Percentiles rank a stretch among this genome's conserved stretches.
These are phyloP conservation scores for Takifugu flavidus DNA, from an alignment of 2,113 vertebrate species.

Conservation along the genomic window DNA sequence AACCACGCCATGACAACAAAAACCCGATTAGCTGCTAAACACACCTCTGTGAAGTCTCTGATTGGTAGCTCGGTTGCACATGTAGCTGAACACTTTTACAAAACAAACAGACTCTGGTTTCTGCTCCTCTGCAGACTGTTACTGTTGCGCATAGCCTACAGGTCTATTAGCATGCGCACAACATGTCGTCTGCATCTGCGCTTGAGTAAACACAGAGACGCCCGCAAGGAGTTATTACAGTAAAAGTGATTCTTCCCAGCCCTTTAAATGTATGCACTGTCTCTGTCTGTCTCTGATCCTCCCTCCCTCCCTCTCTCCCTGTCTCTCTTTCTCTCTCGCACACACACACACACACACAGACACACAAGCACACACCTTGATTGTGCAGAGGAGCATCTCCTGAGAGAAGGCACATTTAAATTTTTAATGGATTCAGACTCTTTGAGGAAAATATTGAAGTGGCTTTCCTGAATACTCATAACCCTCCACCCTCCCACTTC, in stretches of 20 bases:
- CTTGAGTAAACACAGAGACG: background rate
- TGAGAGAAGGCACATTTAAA: slow-evolving; percentile 60
- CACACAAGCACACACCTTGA: slow-evolving; percentile 14
- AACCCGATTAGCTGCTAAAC: slow-evolving; percentile 24
- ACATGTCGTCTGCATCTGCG: slow-evolving; percentile 6
- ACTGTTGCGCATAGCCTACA: slow-evolving; percentile 36
- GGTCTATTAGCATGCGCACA: slow-evolving; percentile 30
- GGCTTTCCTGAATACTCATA: slow-evolving; percentile 32
- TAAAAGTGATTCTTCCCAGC: slow-evolving; percentile 11
- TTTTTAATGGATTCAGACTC: slow-evolving; percentile 55
- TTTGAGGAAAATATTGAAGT: slow-evolving; percentile 49
- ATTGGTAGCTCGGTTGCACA: slow-evolving; percentile 17
- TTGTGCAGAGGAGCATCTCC: slow-evolving; percentile 43
- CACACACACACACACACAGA: background rate
- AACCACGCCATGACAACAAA: slow-evolving; percentile 27
- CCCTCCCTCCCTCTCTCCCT: no score
- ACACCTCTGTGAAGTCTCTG: slow-evolving; percentile 13
- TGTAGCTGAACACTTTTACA: slow-evolving; percentile 28
- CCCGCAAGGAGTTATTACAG: slow-evolving; percentile 32
- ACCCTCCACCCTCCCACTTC: slow-evolving; percentile 20
- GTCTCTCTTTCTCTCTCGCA: no score
- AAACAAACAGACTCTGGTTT: slow-evolving; percentile 30
- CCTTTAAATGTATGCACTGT: background rate
- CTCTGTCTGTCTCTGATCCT: no score
- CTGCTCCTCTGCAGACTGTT: slow-evolving; percentile 27